Base-by-base conservation (phyloP, 2,797 vertebrate species). In the Eulemur albifrons region DNA sequence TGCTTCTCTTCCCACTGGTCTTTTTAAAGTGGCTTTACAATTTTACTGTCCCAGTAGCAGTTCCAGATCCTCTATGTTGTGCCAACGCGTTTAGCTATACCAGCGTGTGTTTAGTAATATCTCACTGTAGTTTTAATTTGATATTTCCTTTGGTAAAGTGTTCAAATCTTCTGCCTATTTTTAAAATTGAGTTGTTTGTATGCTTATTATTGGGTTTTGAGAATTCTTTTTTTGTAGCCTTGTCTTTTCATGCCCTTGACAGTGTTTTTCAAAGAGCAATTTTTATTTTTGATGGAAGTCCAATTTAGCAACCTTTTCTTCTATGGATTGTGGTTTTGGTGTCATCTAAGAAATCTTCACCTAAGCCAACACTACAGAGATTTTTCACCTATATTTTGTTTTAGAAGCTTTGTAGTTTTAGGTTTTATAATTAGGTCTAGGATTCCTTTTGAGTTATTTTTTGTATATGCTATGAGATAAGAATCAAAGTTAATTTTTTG, bases 201-300 rank as follows among this genome's bases (percentile, higher is more conserved):
- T 73, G 81, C 35, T 92, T 93, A 43, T 65, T 83, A 50, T 0
- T 86, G 80, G 72, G 10, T 89, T 91, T 89, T 70, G 38, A 92
- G 65, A 75, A 70, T 61, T 93, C 38, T 80, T 95, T 96, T 88
- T 73, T 95, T 1, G 21, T 40, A 73, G 48, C 65, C 6, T 21
- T 67, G 0, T 94, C 8, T 86, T 92, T 96, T 93, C 30, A 82
- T 69, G 93, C 54, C 85, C 15, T 86, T 73, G 85, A 48, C 5
- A 69, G 7, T 88, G 20, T 30, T 95, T 96, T 97, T 94, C 27
- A 85, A 83, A 79, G 50, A 67, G 43, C 5, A 18, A 27, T 73
- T 95, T 90, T 97, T 85, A 45, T 48, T 92, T 95, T 95, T 88
- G 43, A 86, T 91, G 14, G 7, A 85, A 90, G 38, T 88, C 77